These are phyloP conservation scores for Phalacrocorax brasilianus DNA, from an alignment of 2,113 vertebrate species.

Conservation along the genomic window DNA sequence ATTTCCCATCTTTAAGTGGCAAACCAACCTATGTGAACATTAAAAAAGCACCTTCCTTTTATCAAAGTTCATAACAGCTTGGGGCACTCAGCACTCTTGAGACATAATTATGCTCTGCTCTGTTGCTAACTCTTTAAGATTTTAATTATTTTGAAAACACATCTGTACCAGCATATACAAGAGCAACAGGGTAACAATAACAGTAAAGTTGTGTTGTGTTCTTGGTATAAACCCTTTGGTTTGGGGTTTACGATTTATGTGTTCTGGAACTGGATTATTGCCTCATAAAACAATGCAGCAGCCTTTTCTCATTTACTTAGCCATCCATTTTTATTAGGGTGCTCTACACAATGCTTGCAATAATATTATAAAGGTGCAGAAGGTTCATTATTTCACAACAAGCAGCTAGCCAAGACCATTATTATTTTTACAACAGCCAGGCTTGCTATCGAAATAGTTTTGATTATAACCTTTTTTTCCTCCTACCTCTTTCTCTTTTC, in stretches of 20 bases:
- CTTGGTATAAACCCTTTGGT: slow-evolving; percentile 27
- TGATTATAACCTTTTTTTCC: slow-evolving; percentile 8
- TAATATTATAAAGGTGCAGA: slow-evolving; percentile 59
- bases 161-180: slow-evolving; percentile 7
- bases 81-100: not conserved
- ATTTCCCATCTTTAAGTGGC: not conserved
- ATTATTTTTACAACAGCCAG: slow-evolving; percentile 50
- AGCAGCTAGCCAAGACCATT: slow-evolving; percentile 44
- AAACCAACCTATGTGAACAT: not conserved
- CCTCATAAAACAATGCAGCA: slow-evolving; percentile 53
- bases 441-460: slow-evolving; percentile 45
- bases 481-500: not conserved
- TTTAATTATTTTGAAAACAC: slow-evolving; percentile 51
- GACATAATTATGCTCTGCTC: not conserved
- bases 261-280: slow-evolving; percentile 46
- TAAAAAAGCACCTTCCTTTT: not conserved
- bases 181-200: slow-evolving; percentile 23
- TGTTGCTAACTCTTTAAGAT: not conserved
- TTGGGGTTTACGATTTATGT: slow-evolving; percentile 30
- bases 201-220: slow-evolving; percentile 3
- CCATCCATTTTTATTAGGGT: slow-evolving; percentile 54
- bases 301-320: slow-evolving; percentile 47
- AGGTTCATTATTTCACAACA: slow-evolving; percentile 62
- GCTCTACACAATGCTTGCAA: slow-evolving; percentile 38
- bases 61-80: not conserved